phyloP scores from a whole-genome alignment of 2,888 invertebrate species.

The Chesias legatella region DNA sequence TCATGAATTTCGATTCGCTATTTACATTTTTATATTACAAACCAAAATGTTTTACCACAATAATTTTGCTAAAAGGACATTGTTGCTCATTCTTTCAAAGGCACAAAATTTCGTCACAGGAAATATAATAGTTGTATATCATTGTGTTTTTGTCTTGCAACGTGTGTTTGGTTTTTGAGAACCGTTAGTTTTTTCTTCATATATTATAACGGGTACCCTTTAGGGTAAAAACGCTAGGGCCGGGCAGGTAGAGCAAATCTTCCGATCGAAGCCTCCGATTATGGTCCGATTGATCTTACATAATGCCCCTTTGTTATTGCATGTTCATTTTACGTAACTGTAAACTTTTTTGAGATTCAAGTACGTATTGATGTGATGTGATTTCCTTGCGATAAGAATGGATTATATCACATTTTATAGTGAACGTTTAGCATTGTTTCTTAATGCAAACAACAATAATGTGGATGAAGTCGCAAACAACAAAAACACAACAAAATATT shows the following conservation, averaged over 20 bases:
- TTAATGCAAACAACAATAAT: too few relatives aligned
- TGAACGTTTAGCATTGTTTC: background rate
- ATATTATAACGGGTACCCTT: constrained; percentile 71
- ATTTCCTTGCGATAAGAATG: constrained; percentile 11
- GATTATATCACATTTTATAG: constrained; percentile 13
- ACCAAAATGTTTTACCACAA: background rate
- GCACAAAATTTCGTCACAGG: constrained; percentile 57
- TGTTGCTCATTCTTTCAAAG: constrained; percentile 36
- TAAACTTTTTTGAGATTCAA: constrained; percentile 38
- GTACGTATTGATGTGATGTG: constrained; percentile 16
- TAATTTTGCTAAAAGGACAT: constrained; percentile 5
- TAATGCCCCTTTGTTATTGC: constrained; percentile 54
- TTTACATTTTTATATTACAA: too few relatives aligned
- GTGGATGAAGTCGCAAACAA: too few relatives aligned
- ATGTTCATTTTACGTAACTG: constrained; percentile 56
- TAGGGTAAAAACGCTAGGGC: constrained; percentile 58
- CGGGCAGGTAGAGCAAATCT: constrained; percentile 72
- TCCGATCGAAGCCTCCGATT: constrained; percentile 64
- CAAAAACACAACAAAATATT: too few relatives aligned
- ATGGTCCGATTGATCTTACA: constrained; percentile 56
- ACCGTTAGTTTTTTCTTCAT: constrained; percentile 67
- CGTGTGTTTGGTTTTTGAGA: constrained; percentile 67
- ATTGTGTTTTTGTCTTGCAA: constrained; percentile 72
- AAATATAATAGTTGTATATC: constrained; percentile 66
- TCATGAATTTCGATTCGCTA: too few relatives aligned